phyloP scores from a whole-genome alignment of 2,888 invertebrate genomes.

The Sycophila texana region DNA sequence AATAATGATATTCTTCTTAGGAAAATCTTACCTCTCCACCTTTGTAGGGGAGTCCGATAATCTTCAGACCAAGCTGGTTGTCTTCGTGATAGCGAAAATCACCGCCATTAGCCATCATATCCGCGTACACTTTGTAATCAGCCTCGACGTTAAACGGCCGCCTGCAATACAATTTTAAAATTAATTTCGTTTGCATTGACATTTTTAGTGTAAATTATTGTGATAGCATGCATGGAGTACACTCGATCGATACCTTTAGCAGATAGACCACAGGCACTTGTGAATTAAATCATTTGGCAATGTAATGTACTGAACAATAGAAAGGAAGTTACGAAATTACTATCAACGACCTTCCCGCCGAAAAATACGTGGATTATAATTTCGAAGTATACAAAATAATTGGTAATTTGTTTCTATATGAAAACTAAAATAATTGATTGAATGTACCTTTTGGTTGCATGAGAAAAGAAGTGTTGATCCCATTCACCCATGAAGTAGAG shows the following conservation, averaged over 20 bases:
- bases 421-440: background rate
- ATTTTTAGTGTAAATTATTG: too few relatives aligned
- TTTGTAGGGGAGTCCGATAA: conserved; percentile 85
- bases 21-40: conserved; percentile 77
- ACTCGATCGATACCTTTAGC: too few relatives aligned
- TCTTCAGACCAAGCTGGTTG: conserved; percentile 77
- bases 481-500: conserved; percentile 85
- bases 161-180: conserved; percentile 68
- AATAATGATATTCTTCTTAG: background rate
- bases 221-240: too few relatives aligned
- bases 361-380: too few relatives aligned
- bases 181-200: background rate
- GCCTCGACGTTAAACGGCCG: conserved; percentile 77
- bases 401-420: too few relatives aligned
- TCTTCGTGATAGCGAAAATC: conserved; percentile 79
- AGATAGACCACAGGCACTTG: too few relatives aligned
- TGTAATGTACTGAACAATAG: too few relatives aligned
- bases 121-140: conserved; percentile 72
- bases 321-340: too few relatives aligned
- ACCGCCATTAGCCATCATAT: conserved; percentile 83
- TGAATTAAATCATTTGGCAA: too few relatives aligned
- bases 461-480: conserved; percentile 80
- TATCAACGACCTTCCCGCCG: too few relatives aligned
- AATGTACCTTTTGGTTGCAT: conserved; percentile 78
- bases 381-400: too few relatives aligned